A percentile compares a stretch with the other conserved stretches of the same genome.
Evolutionary conservation across 2,888 invertebrate genomes (phyloP).

Genomic region (Cantharis rustica): DNA sequence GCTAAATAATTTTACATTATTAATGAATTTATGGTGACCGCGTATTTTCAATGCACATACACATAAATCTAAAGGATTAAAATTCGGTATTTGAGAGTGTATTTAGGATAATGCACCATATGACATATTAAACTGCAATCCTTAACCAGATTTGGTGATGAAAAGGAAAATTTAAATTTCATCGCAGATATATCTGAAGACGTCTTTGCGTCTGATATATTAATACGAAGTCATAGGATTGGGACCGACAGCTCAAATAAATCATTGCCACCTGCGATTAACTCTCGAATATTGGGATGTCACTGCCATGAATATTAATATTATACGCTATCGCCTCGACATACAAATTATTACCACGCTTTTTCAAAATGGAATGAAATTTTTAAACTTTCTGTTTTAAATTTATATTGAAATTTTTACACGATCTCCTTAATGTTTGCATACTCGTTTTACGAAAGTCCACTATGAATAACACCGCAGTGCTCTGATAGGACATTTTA

Average conservation of each 20-base stretch:
- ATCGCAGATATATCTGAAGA: conserved; percentile 36
- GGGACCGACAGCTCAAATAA: conserved; percentile 47
- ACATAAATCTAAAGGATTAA: conserved; percentile 27
- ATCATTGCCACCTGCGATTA: conserved; percentile 53
- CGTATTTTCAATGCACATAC: not conserved
- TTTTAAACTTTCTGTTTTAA: conserved; percentile 10
- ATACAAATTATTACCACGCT: conserved; percentile 26
- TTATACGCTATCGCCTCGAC: conserved; percentile 35
- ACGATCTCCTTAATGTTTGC: not conserved
- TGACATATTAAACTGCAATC: conserved; percentile 19
- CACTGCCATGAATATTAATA: conserved; percentile 53
- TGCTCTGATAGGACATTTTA: not conserved
- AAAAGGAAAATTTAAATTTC: conserved; percentile 35
- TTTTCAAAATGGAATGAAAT: conserved; percentile 26
- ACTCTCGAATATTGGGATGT: conserved; percentile 51
- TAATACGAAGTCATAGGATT: conserved; percentile 47
- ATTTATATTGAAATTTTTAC: not conserved
- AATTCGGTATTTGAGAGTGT: conserved; percentile 28
- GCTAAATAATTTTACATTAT: not conserved
- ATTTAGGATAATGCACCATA: conserved; percentile 22
- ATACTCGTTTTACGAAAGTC: no score
- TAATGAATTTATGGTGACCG: conserved; percentile 14
- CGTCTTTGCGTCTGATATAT: conserved; percentile 45
- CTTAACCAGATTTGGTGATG: conserved; percentile 13
- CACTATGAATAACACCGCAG: not conserved